Evolutionary conservation across 1,140 invertebrate species (phyloP).

Genomic region (Coboldia fuscipes): DNA sequence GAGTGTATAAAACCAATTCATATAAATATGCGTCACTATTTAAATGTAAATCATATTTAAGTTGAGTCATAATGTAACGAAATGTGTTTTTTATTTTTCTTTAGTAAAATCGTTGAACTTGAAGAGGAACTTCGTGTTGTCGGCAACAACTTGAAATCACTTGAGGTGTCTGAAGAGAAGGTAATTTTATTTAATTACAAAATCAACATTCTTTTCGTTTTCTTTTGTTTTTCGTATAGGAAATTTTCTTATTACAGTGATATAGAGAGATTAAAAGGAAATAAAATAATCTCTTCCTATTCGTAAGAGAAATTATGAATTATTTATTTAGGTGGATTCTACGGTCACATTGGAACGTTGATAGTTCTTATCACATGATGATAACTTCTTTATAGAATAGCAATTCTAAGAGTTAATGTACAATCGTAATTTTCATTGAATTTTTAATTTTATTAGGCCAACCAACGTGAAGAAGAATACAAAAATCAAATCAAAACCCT

Average conservation of each 20-base stretch:
- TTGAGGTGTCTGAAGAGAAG: conserved; percentile 99
- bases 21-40: conserved; percentile 5
- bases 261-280: too few species aligned
- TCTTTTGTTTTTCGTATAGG: too few species aligned
- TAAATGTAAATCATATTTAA: conserved; percentile 4
- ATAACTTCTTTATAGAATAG: not conserved
- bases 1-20: too few species aligned
- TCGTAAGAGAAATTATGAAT: not conserved
- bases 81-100: conserved; percentile 22
- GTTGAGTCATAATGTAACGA: too few species aligned
- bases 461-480: conserved; percentile 99
- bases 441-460: too few species aligned
- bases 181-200: too few species aligned
- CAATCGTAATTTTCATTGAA: too few species aligned
- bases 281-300: too few species aligned
- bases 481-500: conserved; percentile 99
- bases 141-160: conserved; percentile 99
- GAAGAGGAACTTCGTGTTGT: conserved; percentile 98
- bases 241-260: too few species aligned
- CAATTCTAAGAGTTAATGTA: too few species aligned
- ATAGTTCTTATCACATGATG: not conserved
- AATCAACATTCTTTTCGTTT: too few species aligned
- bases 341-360: conserved; percentile 3
- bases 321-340: not conserved
- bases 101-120: conserved; percentile 97